Percentiles rank a stretch among this genome's conserved stretches.
Conservation (phyloP, 2,888 invertebrate species). For the Eulithis prunata region DNA sequence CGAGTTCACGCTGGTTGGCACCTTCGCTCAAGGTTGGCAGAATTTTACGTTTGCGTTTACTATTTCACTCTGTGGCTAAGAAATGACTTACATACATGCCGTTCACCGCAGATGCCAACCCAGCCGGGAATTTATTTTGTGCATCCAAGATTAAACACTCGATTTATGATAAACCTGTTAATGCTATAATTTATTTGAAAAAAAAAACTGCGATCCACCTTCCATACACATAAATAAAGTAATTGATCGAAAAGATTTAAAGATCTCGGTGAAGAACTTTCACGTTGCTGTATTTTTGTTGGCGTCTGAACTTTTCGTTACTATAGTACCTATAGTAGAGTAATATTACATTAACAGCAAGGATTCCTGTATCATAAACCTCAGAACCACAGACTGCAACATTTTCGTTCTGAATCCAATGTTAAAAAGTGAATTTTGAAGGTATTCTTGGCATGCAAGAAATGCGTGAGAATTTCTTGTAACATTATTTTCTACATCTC, state of each 20-base stretch:
- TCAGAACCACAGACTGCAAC: too few species aligned
- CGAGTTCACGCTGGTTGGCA: conserved; percentile 57
- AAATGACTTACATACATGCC: conserved; percentile 56
- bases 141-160: conserved; percentile 46
- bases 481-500: too few species aligned
- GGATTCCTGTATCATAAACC: too few species aligned
- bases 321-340: too few species aligned
- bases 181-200: conserved; percentile 43
- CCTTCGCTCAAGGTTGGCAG: conserved; percentile 60
- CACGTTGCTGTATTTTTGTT: not conserved
- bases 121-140: conserved; percentile 47
- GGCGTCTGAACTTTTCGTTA: too few species aligned
- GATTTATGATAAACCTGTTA: conserved; percentile 43
- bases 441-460: too few species aligned
- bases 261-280: not conserved
- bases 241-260: not conserved
- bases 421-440: too few species aligned
- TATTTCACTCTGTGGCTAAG: conserved; percentile 53
- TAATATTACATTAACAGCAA: too few species aligned
- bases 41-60: conserved; percentile 62
- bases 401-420: too few species aligned
- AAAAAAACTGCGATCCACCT: conserved; percentile 35
- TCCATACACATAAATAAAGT: not conserved
- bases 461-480: too few species aligned
- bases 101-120: conserved; percentile 52